Evolutionary conservation across 2,113 vertebrate genomes (phyloP).

Genomic region (Rhineura floridana): DNA sequence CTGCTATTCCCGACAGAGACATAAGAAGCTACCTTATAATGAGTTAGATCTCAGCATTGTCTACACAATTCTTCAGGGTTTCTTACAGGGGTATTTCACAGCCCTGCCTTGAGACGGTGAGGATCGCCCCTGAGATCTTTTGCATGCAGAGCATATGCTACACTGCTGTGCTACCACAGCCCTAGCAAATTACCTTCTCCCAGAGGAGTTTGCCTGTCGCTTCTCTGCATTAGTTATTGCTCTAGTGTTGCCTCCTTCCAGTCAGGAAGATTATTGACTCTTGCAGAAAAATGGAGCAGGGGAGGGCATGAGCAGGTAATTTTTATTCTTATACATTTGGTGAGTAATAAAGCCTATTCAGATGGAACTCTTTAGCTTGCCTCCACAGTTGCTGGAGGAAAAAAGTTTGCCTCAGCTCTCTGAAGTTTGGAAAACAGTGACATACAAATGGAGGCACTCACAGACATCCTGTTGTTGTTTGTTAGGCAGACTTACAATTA

Average conservation of each 20-base stretch:
- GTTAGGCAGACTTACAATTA: background rate
- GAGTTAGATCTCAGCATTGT: background rate
- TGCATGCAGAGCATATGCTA: background rate
- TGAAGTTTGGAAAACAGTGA: background rate
- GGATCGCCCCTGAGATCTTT: background rate
- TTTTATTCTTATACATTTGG: background rate
- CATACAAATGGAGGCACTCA: too few species aligned
- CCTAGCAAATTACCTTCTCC: background rate
- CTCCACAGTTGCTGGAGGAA: background rate
- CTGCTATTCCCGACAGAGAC: background rate
- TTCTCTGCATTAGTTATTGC: background rate
- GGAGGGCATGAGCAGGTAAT: too few species aligned
- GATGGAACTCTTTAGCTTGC: background rate
- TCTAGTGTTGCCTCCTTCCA: background rate
- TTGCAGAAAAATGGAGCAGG: background rate
- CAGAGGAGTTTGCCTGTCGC: background rate
- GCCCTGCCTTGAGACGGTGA: background rate
- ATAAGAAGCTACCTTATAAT: background rate
- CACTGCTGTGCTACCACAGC: background rate
- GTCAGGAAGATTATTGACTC: background rate
- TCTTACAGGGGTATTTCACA: background rate
- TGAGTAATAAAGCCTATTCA: background rate
- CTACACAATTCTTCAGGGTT: background rate
- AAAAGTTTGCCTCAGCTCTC: background rate
- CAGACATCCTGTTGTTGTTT: background rate